Evolutionary conservation across 2,113 vertebrate species (phyloP).

Genomic region (Atherinomorus stipes): DNA sequence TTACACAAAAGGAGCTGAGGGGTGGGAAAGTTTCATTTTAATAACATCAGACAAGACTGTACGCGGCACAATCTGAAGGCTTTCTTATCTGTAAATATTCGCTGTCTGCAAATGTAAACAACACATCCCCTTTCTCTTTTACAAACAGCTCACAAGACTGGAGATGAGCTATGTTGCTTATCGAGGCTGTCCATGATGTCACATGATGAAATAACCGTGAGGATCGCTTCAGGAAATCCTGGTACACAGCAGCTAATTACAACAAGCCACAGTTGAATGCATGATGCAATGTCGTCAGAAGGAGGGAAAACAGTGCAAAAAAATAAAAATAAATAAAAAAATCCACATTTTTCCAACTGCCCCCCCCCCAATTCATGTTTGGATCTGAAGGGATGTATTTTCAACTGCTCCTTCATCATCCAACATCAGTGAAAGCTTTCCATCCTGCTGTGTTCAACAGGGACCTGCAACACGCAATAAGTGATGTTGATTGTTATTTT

Average conservation of each 20-base stretch:
- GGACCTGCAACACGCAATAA: slow-evolving; percentile 61
- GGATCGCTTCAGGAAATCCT: slow-evolving; percentile 29
- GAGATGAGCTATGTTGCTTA: slow-evolving; percentile 24
- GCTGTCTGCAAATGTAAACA: slow-evolving; percentile 42
- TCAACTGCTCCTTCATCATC: background rate
- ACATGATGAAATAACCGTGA: slow-evolving; percentile 10
- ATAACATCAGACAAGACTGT: slow-evolving; percentile 48
- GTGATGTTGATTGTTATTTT: slow-evolving; percentile 21
- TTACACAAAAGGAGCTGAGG: slow-evolving; percentile 48
- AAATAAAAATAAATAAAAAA: background rate
- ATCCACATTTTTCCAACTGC: slow-evolving; percentile 4
- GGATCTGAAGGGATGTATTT: background rate
- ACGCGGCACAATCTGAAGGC: slow-evolving; percentile 16
- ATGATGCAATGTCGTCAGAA: slow-evolving; percentile 9
- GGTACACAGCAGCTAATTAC: slow-evolving; percentile 26
- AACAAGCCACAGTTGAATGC: slow-evolving; percentile 27
- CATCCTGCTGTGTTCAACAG: slow-evolving; percentile 7
- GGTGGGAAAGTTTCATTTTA: slow-evolving; percentile 49
- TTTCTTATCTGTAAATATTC: slow-evolving; percentile 58
- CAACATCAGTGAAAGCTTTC: background rate
- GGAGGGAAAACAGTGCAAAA: background rate
- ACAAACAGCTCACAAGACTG: slow-evolving; percentile 8
- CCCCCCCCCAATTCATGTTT: background rate
- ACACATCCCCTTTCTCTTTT: slow-evolving; percentile 6
- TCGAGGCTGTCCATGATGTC: slow-evolving; percentile 18